Evolutionary conservation across 2,113 vertebrate genomes (phyloP).

Genomic region (Thryonomys swinderianus): DNA sequence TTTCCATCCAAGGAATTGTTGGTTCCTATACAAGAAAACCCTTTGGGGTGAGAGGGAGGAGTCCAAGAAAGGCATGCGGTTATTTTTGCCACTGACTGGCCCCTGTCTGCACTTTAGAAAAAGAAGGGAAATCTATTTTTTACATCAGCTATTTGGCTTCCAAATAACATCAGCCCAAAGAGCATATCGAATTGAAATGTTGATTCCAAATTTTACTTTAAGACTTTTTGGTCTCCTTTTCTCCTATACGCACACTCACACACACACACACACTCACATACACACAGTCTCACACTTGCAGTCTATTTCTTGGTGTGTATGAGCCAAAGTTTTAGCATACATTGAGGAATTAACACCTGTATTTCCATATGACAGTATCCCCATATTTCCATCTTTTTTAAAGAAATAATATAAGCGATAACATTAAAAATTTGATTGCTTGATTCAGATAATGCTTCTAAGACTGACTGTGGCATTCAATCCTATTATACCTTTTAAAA

Average conservation of each 20-base stretch:
- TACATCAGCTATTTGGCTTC: constrained; percentile 46
- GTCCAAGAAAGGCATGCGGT: constrained; percentile 71
- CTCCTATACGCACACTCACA: not conserved
- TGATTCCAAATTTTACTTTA: constrained; percentile 9
- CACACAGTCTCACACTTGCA: too few relatives aligned
- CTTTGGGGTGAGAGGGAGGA: constrained; percentile 52
- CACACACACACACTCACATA: not conserved
- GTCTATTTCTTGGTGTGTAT: not conserved
- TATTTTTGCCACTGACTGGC: constrained; percentile 71
- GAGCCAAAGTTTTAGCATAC: not conserved
- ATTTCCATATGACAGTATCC: not conserved
- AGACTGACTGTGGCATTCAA: not conserved
- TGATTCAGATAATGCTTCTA: not conserved
- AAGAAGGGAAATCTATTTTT: constrained; percentile 68
- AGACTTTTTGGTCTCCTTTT: not conserved
- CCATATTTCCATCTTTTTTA: not conserved
- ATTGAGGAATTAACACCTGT: not conserved
- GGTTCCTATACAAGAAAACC: constrained; percentile 69
- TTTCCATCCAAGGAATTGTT: constrained; percentile 73
- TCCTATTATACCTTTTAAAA: not conserved
- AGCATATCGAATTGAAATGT: constrained; percentile 53
- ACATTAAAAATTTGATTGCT: not conserved
- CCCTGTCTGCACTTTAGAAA: constrained; percentile 41
- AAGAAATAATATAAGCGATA: not conserved
- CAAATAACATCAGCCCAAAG: constrained; percentile 28